Evolutionary conservation across 37 sponge, comb jelly and placozoan species (phyloP).

Genomic region (Oopsacas minuta): DNA sequence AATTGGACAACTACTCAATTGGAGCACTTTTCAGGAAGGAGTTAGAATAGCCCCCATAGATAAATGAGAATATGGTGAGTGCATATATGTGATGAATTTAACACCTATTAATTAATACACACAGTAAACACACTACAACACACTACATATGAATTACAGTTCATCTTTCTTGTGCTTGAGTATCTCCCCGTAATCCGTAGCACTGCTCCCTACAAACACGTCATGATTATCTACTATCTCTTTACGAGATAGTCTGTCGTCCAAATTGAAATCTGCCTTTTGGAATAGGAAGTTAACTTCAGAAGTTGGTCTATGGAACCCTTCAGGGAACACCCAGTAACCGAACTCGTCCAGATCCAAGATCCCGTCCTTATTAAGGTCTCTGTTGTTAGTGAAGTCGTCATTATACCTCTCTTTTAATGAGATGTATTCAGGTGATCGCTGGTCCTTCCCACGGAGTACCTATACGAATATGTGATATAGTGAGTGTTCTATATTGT

Average conservation of each 20-base stretch:
- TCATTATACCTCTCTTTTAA: not conserved
- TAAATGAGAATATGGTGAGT: too few relatives aligned
- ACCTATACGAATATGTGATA: too few relatives aligned
- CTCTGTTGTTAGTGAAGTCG: not conserved
- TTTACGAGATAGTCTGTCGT: conserved; percentile 46
- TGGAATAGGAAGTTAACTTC: conserved; percentile 2
- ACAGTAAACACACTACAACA: too few relatives aligned
- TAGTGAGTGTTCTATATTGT: too few relatives aligned
- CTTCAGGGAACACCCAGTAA: not conserved
- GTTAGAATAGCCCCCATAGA: too few relatives aligned
- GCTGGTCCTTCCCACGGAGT: not conserved
- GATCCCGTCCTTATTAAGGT: not conserved
- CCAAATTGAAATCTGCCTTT: conserved; percentile 23
- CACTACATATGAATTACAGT: too few relatives aligned
- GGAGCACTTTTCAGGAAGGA: too few relatives aligned
- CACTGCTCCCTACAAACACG: conserved; percentile 87
- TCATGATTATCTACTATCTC: conserved; percentile 84
- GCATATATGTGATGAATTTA: too few relatives aligned
- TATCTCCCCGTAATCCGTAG: conserved; percentile 71
- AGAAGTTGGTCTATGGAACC: not conserved
- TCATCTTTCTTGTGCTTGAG: not conserved
- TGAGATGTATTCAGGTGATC: not conserved
- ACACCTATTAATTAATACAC: too few relatives aligned
- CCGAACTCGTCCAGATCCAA: not conserved
- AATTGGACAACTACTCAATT: too few relatives aligned